These are phyloP conservation scores for Sinocyclocheilus maitianheensis DNA, from an alignment of 2,113 vertebrate genomes.

Conservation along the genomic window DNA sequence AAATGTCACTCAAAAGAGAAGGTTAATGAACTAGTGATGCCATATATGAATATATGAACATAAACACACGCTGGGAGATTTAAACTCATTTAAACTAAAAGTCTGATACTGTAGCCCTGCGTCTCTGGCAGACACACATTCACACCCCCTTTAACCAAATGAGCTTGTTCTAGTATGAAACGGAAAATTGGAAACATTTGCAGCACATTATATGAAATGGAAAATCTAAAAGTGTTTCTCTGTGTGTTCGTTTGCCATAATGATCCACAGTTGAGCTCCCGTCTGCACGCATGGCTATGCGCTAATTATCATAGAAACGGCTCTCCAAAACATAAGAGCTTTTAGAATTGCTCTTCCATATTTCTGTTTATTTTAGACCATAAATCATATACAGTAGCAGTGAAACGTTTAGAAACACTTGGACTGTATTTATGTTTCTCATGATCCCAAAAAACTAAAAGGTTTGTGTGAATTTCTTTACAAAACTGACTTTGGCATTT, in stretches of 20 bases:
- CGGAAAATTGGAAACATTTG: slow-evolving; percentile 33
- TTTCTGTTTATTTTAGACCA: slow-evolving; percentile 21
- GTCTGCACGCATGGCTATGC: slow-evolving; percentile 32
- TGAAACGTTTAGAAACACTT: neutral
- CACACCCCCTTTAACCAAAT: slow-evolving; percentile 25
- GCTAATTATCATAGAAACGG: slow-evolving; percentile 8
- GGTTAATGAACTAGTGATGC: slow-evolving; percentile 25
- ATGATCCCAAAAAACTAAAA: neutral
- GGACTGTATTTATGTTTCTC: neutral
- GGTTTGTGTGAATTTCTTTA: neutral
- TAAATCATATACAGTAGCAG: slow-evolving; percentile 2
- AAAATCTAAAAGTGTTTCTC: slow-evolving; percentile 34
- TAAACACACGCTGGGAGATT: slow-evolving; percentile 15
- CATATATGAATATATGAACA: slow-evolving; percentile 29
- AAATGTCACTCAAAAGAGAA: slow-evolving; percentile 60
- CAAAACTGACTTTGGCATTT: neutral
- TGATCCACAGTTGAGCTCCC: slow-evolving; percentile 16
- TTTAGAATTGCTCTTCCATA: slow-evolving; percentile 21
- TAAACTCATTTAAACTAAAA: neutral
- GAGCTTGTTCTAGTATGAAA: slow-evolving; percentile 53
- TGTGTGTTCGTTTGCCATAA: slow-evolving; percentile 29
- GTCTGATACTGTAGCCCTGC: neutral
- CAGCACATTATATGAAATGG: slow-evolving; percentile 34
- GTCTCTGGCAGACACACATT: slow-evolving; percentile 1
- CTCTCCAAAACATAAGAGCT: neutral